A percentile compares a stretch with the other conserved stretches of the same genome.
phyloP scores from a whole-genome alignment of 2,888 invertebrate species.

The Macrophya alboannulata region DNA sequence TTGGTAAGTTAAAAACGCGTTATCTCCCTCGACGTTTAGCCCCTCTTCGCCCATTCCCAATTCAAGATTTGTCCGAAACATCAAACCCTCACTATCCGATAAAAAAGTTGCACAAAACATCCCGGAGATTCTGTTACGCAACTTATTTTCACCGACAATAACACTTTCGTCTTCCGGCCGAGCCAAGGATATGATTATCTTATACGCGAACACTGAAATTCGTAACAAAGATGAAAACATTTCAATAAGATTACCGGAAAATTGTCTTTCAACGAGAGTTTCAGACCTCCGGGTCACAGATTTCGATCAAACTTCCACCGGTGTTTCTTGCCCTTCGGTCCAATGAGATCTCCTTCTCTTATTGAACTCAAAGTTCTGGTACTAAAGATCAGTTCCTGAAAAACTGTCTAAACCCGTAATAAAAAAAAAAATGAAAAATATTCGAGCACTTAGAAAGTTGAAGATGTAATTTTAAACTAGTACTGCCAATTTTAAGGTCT shows the following conservation, averaged over 20 bases:
- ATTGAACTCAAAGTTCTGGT: no score
- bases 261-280: not conserved
- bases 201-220: slow-evolving; percentile 59
- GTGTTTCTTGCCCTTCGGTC: no score
- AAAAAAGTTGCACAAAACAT: slow-evolving; percentile 58
- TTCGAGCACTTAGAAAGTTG: no score
- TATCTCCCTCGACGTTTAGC: slow-evolving; percentile 56
- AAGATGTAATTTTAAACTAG: no score
- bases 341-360: no score
- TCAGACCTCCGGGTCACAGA: no score
- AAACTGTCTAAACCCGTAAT: no score
- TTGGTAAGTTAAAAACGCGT: slow-evolving; percentile 58
- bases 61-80: slow-evolving; percentile 59
- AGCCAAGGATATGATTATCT: slow-evolving; percentile 56
- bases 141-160: slow-evolving; percentile 1
- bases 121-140: slow-evolving; percentile 21
- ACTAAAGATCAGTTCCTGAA: no score
- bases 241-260: not conserved
- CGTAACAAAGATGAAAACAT: not conserved
- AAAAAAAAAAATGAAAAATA: no score
- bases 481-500: no score
- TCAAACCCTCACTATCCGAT: slow-evolving; percentile 58
- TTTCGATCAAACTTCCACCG: no score
- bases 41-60: slow-evolving; percentile 55
- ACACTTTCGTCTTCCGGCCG: slow-evolving; percentile 12